Base-by-base conservation (phyloP, 1,140 invertebrate genomes). In the Metopolophium dirhodum region DNA sequence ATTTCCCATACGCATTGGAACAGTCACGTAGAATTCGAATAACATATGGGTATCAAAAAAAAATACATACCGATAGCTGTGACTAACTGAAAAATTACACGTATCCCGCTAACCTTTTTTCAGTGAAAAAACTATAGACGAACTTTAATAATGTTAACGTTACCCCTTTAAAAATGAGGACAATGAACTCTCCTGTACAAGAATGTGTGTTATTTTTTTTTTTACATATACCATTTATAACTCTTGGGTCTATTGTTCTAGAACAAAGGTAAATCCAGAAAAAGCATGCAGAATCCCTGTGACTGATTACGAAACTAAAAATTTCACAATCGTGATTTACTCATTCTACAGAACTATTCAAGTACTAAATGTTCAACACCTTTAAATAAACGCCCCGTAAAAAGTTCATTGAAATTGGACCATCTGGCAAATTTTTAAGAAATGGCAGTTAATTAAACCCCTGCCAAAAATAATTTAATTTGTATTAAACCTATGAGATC, bases 131-230 rank as follows among this genome's bases (percentile, higher is more conserved):
- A n/a, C 51, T 54, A 54, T n/a, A 77, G 61, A 77, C 14, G 23
- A 86, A 45, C 85, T 87, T 87, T 30, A 87, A 47, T 87, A 87
- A 87, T 87, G 45, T 47, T 47, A 87, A 87, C 45, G 30, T 86
- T 86, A 47, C 45, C 45, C 85, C 85, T 87, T 87, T 49, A 37
- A 11, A 86, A 87, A 47, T 47, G 30, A 87, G 45, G 9, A 87
- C 85, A 87, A 87, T 87, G 85, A 87, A 87, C 45, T 87, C 45
- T 47, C n/a, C 26, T 49, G 4, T 49, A 49, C 30, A 49, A 47
- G 41, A 87, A 87, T 87, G 45, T 47, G 22, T 85, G 35, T 85
- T 85, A 11, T 86, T 49, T 14, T 87, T 47, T 87, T 47, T 85
- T 45, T 87, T 86, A 47, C 45, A 7, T 86, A 47, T 86, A 47